Percentiles rank a stretch among this genome's conserved stretches.
Evolutionary conservation across 2,113 vertebrate species (phyloP).

Genomic region (Nesospiza acunhae): DNA sequence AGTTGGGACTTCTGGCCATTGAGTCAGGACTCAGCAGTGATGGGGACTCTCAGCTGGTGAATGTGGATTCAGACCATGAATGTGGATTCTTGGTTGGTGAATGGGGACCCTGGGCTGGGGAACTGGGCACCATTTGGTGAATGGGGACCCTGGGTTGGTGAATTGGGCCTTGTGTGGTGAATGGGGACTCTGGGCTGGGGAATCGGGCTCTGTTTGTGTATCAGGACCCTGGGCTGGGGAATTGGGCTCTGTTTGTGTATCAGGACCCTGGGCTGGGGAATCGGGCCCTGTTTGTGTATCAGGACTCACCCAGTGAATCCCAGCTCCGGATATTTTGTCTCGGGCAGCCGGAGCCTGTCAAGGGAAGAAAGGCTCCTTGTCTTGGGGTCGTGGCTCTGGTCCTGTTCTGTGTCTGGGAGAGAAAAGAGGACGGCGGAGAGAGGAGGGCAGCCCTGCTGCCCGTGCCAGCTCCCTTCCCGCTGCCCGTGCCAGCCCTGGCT

Average conservation of each 20-base stretch:
- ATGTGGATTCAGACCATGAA: too few species aligned
- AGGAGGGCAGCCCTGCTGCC: not conserved
- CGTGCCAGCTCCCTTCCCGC: slow-evolving; percentile 4
- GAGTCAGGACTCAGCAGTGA: not conserved
- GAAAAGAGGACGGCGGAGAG: not conserved
- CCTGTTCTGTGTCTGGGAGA: slow-evolving; percentile 32
- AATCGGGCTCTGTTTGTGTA: too few species aligned
- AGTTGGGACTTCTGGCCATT: accelerated
- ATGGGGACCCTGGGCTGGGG: not conserved
- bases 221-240: not conserved
- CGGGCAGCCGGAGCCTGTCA: not conserved
- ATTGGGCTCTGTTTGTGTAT: too few species aligned
- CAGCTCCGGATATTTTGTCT: not conserved
- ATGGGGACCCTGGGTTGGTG: too few species aligned
- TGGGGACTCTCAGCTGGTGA: accelerated
- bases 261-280: too few species aligned
- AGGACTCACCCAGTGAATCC: not conserved
- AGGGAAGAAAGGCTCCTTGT: slow-evolving; percentile 74
- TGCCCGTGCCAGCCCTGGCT: slow-evolving; percentile 19
- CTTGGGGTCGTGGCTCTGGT: slow-evolving; percentile 1
- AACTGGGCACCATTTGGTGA: too few species aligned
- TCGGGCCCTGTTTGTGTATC: accelerated
- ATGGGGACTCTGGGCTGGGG: not conserved
- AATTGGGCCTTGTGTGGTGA: too few species aligned
- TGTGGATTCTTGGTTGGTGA: accelerated